Percentiles rank a stretch among this genome's conserved stretches.
Evolutionary conservation across 2,888 invertebrate genomes (phyloP).

Genomic region (Heliconius ethilla): DNA sequence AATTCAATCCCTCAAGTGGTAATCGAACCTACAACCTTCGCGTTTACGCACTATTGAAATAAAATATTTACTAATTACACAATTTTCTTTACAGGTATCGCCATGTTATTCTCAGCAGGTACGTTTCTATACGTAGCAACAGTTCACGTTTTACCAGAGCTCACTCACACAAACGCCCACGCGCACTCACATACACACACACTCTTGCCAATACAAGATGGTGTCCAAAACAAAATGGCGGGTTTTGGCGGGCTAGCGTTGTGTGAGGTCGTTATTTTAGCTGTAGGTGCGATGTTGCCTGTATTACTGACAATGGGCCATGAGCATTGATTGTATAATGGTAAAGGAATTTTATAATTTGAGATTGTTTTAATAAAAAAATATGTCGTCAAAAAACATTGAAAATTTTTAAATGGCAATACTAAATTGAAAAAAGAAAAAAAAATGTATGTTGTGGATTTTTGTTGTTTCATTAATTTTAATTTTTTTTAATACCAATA

Average conservation of each 20-base stretch:
- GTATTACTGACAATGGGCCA: conserved; percentile 95
- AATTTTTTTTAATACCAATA: too few species aligned
- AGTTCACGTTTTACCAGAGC: conserved; percentile 98
- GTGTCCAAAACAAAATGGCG: conserved; percentile 53
- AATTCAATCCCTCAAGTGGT: too few species aligned
- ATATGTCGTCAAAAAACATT: not conserved
- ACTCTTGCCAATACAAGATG: conserved; percentile 66
- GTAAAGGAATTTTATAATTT: not conserved
- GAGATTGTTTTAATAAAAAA: not conserved
- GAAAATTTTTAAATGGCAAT: too few species aligned
- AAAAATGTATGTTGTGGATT: not conserved
- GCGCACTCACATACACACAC: conserved; percentile 72
- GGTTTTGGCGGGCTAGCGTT: conserved; percentile 84
- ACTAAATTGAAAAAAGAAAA: not conserved
- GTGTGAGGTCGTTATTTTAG: conserved; percentile 90
- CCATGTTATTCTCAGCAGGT: conserved; percentile 99
- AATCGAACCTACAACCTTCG: too few species aligned
- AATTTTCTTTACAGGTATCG: conserved; percentile 83
- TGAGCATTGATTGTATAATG: conserved; percentile 84
- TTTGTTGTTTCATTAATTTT: not conserved
- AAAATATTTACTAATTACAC: not conserved
- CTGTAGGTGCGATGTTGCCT: conserved; percentile 94
- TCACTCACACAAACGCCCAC: conserved; percentile 83
- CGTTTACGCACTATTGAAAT: too few species aligned
- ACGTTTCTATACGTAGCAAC: conserved; percentile 99